phyloP scores from a whole-genome alignment of 2,888 invertebrate genomes.

The Euplagia quadripunctaria region DNA sequence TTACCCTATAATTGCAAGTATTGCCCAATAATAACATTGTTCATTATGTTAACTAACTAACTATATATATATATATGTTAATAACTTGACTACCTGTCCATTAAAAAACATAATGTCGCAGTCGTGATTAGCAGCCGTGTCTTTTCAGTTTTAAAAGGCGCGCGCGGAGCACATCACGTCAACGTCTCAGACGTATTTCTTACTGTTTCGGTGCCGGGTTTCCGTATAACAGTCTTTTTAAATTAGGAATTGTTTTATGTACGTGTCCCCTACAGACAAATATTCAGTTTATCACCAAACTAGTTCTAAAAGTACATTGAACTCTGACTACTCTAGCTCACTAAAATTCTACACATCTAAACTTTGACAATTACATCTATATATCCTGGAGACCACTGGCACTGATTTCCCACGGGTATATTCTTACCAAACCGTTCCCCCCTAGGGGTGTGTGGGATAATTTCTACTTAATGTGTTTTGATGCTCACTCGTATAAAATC shows the following conservation, averaged over 20 bases:
- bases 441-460: background rate
- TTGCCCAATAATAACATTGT: too few relatives aligned
- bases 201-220: too few relatives aligned
- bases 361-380: background rate
- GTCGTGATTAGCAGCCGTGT: too few relatives aligned
- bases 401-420: slow-evolving; percentile 8
- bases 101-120: too few relatives aligned
- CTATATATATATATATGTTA: too few relatives aligned
- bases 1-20: too few relatives aligned
- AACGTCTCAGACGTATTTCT: too few relatives aligned
- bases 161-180: too few relatives aligned
- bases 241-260: background rate
- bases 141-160: too few relatives aligned
- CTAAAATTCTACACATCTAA: background rate
- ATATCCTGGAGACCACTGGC: background rate
- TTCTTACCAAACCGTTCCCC: background rate
- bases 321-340: background rate
- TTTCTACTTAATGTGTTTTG: background rate
- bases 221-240: background rate
- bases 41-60: too few relatives aligned
- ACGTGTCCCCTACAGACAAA: background rate
- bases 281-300: background rate
- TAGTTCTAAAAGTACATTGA: background rate
- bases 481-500: background rate
- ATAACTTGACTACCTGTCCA: too few relatives aligned